A percentile compares a stretch with the other conserved stretches of the same genome.
Evolutionary conservation across 2,797 vertebrate species (phyloP).

Genomic region (Novumbra hubbsi): DNA sequence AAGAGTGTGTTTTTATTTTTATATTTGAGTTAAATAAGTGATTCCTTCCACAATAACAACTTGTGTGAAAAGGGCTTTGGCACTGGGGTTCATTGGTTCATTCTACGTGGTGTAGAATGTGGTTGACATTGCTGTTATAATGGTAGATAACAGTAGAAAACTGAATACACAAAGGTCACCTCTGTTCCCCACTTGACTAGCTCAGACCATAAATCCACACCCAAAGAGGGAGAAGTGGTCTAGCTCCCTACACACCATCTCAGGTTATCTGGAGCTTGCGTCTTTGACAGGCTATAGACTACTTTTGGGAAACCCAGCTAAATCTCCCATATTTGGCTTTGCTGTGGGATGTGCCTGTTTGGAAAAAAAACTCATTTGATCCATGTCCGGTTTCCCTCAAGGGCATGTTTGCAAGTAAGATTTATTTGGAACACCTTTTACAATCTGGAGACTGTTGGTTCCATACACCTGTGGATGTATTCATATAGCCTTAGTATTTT

Average conservation of each 20-base stretch:
- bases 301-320: conserved; percentile 53
- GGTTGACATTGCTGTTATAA: conserved; percentile 20
- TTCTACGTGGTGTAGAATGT: background rate
- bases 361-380: conserved; percentile 47
- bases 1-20: conserved; percentile 47
- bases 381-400: conserved; percentile 41
- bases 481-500: background rate
- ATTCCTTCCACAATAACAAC: conserved; percentile 28
- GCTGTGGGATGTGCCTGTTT: conserved; percentile 37
- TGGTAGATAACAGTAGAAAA: conserved; percentile 32
- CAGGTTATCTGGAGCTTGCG: conserved; percentile 45
- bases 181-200: conserved; percentile 52
- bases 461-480: conserved; percentile 44
- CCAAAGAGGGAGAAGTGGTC: conserved; percentile 45
- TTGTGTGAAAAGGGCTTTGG: conserved; percentile 34
- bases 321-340: conserved; percentile 49
- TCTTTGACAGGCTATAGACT: conserved; percentile 47
- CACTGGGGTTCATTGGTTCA: no score
- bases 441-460: conserved; percentile 29
- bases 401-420: conserved; percentile 32
- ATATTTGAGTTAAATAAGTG: conserved; percentile 40
- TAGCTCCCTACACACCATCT: conserved; percentile 36
- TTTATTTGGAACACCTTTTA: conserved; percentile 32
- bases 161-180: conserved; percentile 57
- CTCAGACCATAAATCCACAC: conserved; percentile 53